phyloP scores from a whole-genome alignment of 2,797 vertebrate species.

The Galago senegalensis region DNA sequence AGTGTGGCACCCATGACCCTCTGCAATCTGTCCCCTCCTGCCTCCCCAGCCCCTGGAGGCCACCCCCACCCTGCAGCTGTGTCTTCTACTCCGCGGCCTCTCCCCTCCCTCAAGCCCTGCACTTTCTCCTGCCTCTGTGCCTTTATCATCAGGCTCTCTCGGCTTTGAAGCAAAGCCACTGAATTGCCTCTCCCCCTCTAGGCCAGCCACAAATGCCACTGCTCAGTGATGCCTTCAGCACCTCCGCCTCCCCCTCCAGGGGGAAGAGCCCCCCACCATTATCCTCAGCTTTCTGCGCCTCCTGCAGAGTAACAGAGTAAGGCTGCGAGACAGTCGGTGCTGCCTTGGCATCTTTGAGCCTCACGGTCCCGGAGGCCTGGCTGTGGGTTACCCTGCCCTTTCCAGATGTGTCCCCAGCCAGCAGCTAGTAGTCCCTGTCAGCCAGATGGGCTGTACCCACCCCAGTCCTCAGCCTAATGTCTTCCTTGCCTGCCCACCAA shows the following conservation, averaged over 20 bases:
- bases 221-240: not conserved
- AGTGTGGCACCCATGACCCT: not conserved
- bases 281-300: too few species aligned
- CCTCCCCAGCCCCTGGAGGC: not conserved
- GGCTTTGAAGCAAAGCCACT: too few species aligned
- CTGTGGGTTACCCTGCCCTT: not conserved
- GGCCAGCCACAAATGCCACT: not conserved
- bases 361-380: not conserved
- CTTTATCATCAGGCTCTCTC: not conserved
- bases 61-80: fast-evolving
- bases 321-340: not conserved
- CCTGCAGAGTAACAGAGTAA: too few species aligned
- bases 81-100: fast-evolving
- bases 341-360: not conserved
- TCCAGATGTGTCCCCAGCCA: not conserved
- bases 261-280: not conserved
- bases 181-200: not conserved
- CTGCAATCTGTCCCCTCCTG: not conserved
- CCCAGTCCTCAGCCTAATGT: fast-evolving
- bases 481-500: not conserved
- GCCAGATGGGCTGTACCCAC: not conserved
- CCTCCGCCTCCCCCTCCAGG: not conserved
- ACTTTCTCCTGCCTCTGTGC: fast-evolving
- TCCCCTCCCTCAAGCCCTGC: not conserved
- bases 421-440: fast-evolving